A percentile compares a stretch with the other conserved stretches of the same genome.
Conservation (phyloP, 2,113 vertebrate species). For the Pachypanchax playfairii region DNA sequence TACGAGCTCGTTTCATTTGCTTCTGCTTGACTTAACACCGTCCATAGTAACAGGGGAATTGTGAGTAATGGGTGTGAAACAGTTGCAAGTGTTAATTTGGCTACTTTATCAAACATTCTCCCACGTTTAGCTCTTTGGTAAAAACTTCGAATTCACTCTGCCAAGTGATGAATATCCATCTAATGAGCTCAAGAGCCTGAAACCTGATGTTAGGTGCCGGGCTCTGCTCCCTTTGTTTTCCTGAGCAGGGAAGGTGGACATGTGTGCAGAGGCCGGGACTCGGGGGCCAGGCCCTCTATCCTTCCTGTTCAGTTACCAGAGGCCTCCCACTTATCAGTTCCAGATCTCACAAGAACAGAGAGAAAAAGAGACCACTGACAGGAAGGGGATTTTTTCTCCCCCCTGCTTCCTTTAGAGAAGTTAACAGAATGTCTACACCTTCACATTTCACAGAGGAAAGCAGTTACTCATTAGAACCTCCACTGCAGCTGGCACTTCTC, state of each 20-base stretch:
- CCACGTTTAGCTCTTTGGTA: not conserved
- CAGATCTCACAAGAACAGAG: slow-evolving; percentile 76
- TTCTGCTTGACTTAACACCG: slow-evolving; percentile 52
- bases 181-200: slow-evolving; percentile 43
- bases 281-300: slow-evolving; percentile 64
- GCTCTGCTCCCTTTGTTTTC: slow-evolving; percentile 57
- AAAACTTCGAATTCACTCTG: slow-evolving; percentile 23
- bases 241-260: slow-evolving; percentile 65
- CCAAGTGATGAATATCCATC: slow-evolving; percentile 23
- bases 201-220: slow-evolving; percentile 53
- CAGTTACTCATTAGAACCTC: slow-evolving; percentile 61
- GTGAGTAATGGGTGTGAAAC: slow-evolving; percentile 52
- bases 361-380: slow-evolving; percentile 71
- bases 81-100: slow-evolving; percentile 18
- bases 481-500: slow-evolving; percentile 24
- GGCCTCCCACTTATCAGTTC: slow-evolving; percentile 75
- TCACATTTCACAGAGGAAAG: slow-evolving; percentile 69
- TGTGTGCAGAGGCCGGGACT: slow-evolving; percentile 69
- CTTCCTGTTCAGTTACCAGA: slow-evolving; percentile 75
- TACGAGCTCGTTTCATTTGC: slow-evolving; percentile 51
- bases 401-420: slow-evolving; percentile 51
- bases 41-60: slow-evolving; percentile 32
- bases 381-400: slow-evolving; percentile 60
- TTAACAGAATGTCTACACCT: slow-evolving; percentile 72
- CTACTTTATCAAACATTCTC: slow-evolving; percentile 15